Evolutionary conservation across 1,140 invertebrate species (phyloP).

Genomic region (Leptopilina boulardi): DNA sequence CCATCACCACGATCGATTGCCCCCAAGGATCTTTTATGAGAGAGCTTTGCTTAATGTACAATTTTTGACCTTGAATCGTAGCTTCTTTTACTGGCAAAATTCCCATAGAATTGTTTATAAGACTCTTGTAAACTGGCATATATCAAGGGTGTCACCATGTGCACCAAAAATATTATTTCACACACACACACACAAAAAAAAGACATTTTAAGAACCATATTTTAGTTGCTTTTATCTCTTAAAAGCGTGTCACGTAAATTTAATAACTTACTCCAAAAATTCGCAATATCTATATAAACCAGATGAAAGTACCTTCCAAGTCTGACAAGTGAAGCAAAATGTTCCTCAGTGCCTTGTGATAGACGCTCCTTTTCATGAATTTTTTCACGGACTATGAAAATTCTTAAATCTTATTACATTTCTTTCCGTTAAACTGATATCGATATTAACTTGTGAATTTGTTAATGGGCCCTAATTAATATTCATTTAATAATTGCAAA

Average conservation of each 20-base stretch:
- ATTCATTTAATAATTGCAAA: constrained; percentile 42
- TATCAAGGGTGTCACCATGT: constrained; percentile 62
- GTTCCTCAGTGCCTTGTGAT: constrained; percentile 41
- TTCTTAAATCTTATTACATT: not conserved
- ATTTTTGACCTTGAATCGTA: constrained; percentile 20
- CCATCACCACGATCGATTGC: not conserved
- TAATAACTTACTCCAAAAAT: constrained; percentile 2
- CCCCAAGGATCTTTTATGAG: not conserved
- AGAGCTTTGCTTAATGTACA: not conserved
- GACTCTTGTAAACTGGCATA: constrained; percentile 54
- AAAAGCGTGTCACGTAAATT: constrained; percentile 6
- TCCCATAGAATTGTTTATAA: constrained; percentile 46
- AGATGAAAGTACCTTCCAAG: constrained; percentile 33
- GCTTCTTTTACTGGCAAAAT: constrained; percentile 16
- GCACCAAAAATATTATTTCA: constrained; percentile 56
- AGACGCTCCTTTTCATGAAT: constrained; percentile 49
- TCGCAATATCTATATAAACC: constrained; percentile 26
- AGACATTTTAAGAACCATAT: constrained; percentile 23
- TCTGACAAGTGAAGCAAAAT: constrained; percentile 36
- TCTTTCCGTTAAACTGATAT: constrained; percentile 8
- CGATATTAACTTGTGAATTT: not conserved
- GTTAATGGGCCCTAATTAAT: constrained; percentile 41
- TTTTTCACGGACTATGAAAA: constrained; percentile 37
- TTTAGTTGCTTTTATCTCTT: constrained; percentile 13
- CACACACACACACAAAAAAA: too few species aligned